A percentile compares a stretch with the other conserved stretches of the same genome.
These are phyloP conservation scores for Metopia argyrocephala DNA, from an alignment of 2,888 invertebrate genomes.

Conservation along the genomic window DNA sequence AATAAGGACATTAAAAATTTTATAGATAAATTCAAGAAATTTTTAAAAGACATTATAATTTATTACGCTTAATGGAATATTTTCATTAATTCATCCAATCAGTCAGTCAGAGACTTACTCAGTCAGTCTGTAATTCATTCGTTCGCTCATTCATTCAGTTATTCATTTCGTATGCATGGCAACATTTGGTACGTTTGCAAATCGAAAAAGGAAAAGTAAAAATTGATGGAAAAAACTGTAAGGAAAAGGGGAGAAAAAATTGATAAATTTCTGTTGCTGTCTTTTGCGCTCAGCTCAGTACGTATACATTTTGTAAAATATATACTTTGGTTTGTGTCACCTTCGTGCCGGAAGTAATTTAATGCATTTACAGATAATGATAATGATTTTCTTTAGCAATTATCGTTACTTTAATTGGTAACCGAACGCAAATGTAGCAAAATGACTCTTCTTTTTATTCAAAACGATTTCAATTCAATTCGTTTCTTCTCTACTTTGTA, in stretches of 20 bases:
- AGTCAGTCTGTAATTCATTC: neutral
- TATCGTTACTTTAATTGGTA: constrained; percentile 48
- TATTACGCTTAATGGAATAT: constrained; percentile 44
- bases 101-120: neutral
- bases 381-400: constrained; percentile 53
- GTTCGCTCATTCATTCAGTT: neutral
- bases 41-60: constrained; percentile 34
- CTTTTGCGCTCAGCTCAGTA: no score
- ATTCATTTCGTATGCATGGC: constrained; percentile 15
- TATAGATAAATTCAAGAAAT: constrained; percentile 47
- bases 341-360: constrained; percentile 57
- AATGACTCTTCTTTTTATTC: constrained; percentile 9
- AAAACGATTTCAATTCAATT: constrained; percentile 4
- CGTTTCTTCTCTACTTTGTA: neutral
- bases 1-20: no score
- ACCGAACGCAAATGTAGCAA: constrained; percentile 45
- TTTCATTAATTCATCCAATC: constrained; percentile 31
- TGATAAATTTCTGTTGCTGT: neutral
- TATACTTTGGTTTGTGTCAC: neutral
- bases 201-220: neutral
- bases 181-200: constrained; percentile 26
- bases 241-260: neutral
- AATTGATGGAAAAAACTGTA: neutral
- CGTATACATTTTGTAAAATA: no score
- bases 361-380: constrained; percentile 56